Conservation (phyloP, 2,888 invertebrate species). For the Glomeris marginata region DNA sequence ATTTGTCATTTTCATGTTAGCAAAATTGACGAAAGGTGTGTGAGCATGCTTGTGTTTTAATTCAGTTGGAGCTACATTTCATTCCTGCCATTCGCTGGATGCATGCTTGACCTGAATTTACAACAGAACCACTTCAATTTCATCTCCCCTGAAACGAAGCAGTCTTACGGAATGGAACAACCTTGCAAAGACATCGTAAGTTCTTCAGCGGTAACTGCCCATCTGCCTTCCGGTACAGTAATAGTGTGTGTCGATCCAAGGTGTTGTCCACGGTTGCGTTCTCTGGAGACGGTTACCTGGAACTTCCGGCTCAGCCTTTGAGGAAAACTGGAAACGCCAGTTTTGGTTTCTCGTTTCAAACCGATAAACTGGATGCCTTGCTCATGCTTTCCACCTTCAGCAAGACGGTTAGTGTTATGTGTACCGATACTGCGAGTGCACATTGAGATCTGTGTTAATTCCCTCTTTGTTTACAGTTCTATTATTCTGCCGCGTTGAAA, state of each 20-base stretch:
- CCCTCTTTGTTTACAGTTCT: no score
- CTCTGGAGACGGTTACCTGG: constrained; percentile 62
- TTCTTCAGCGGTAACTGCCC: constrained; percentile 5
- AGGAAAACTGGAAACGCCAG: constrained; percentile 41
- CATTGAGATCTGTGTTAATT: no score
- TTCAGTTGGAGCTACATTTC: constrained; percentile 23
- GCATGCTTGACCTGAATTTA: constrained; percentile 57
- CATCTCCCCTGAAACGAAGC: background rate
- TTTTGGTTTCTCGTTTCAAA: constrained; percentile 61
- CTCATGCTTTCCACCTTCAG: constrained; percentile 49
- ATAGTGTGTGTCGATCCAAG: no score
- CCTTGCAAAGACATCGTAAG: background rate
- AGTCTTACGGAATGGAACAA: constrained; percentile 10
- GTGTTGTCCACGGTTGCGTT: constrained; percentile 42
- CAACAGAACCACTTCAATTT: constrained; percentile 39
- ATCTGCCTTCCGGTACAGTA: background rate
- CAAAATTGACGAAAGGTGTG: no score
- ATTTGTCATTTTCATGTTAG: no score
- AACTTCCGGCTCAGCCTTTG: constrained; percentile 51
- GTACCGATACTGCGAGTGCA: no score
- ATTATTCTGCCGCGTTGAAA: no score
- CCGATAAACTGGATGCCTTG: constrained; percentile 48
- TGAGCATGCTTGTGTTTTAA: no score
- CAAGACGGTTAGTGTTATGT: constrained; percentile 17
- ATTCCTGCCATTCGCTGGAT: constrained; percentile 53